Percentiles rank a stretch among this genome's conserved stretches.
Conservation (phyloP, 2,888 invertebrate species). For the Sericinus montela region DNA sequence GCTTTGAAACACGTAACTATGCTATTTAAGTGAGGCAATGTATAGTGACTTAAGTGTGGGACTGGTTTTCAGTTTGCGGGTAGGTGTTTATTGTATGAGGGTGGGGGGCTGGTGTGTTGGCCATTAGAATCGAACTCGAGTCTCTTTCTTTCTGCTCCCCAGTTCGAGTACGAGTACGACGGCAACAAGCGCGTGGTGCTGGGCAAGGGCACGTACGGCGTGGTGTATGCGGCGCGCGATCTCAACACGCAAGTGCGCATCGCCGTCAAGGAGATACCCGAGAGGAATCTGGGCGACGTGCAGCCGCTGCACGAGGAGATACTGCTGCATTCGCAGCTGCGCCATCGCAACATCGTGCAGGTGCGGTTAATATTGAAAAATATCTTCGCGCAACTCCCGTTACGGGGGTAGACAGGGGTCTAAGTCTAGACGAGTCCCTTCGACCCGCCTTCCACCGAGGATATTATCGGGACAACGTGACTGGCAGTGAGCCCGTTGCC, state of each 20-base stretch:
- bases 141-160: no score
- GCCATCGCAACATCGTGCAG: slow-evolving; percentile 98
- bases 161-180: slow-evolving; percentile 97
- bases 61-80: slow-evolving; percentile 32
- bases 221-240: slow-evolving; percentile 96
- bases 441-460: no score
- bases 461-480: no score
- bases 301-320: slow-evolving; percentile 99
- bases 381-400: no score
- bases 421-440: no score
- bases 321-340: slow-evolving; percentile 94
- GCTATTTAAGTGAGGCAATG: slow-evolving; percentile 34
- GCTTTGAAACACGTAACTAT: background rate
- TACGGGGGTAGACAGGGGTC: no score
- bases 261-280: slow-evolving; percentile 99
- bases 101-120: slow-evolving; percentile 73
- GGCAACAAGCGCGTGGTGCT: slow-evolving; percentile 90
- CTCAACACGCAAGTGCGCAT: slow-evolving; percentile 95
- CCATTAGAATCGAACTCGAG: slow-evolving; percentile 78
- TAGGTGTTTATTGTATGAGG: slow-evolving; percentile 47
- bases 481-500: no score
- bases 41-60: slow-evolving; percentile 17
- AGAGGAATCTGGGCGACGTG: slow-evolving; percentile 96
- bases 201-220: slow-evolving; percentile 97
- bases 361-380: slow-evolving; percentile 35